phyloP scores from a whole-genome alignment of 2,888 invertebrate species.

The Mylabris sibirica region DNA sequence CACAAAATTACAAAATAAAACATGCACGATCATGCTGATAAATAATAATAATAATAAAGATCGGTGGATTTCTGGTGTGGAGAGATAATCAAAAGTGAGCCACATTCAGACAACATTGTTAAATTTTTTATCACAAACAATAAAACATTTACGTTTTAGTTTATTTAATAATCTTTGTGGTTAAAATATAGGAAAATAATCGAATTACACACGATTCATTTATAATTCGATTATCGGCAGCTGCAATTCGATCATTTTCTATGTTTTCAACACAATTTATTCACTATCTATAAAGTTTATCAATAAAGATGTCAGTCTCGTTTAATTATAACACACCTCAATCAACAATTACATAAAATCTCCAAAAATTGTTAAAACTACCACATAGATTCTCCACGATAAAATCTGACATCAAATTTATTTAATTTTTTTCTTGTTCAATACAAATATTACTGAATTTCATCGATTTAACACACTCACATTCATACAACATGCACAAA shows the following conservation, averaged over 20 bases:
- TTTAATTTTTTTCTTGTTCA: neutral
- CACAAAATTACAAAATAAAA: slow-evolving; percentile 14
- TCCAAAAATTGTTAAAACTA: slow-evolving; percentile 18
- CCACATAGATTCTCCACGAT: slow-evolving; percentile 18
- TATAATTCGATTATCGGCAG: neutral
- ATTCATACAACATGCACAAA: slow-evolving; percentile 28
- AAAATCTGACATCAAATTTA: slow-evolving; percentile 8
- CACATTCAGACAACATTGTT: neutral
- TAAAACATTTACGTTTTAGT: neutral
- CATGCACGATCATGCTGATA: slow-evolving; percentile 8
- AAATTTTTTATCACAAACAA: slow-evolving; percentile 2
- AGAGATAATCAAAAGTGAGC: neutral
- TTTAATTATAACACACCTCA: slow-evolving; percentile 12
- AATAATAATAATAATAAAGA: neutral
- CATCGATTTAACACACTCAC: slow-evolving; percentile 26
- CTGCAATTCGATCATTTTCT: neutral
- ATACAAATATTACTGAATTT: slow-evolving; percentile 1
- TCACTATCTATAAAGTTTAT: neutral
- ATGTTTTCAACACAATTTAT: neutral
- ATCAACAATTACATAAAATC: slow-evolving; percentile 28
- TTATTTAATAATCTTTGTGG: neutral
- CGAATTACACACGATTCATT: neutral
- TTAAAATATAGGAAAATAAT: neutral
- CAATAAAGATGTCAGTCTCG: slow-evolving; percentile 25
- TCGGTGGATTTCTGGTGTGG: neutral